Evolutionary conservation across 1,140 invertebrate species (phyloP).

Genomic region (Colletes gigas): DNA sequence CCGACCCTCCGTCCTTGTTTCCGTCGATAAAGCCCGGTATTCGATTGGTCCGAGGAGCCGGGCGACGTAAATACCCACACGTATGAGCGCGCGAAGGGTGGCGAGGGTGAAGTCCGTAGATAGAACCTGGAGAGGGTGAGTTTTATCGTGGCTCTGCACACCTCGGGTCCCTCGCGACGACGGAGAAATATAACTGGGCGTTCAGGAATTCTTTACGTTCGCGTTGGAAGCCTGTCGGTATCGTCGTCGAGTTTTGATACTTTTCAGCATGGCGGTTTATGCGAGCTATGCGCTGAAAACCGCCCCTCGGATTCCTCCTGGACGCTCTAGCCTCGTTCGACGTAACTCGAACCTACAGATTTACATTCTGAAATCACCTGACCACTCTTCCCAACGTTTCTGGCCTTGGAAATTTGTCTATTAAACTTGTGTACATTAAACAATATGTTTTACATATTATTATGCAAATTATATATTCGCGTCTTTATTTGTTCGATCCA

Average conservation of each 20-base stretch:
- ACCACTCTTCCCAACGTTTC: too few species aligned
- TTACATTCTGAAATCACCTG: too few species aligned
- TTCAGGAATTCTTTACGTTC: constrained; percentile 38
- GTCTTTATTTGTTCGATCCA: too few species aligned
- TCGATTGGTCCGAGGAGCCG: neutral
- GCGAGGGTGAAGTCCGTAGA: neutral
- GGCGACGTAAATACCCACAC: constrained; percentile 3
- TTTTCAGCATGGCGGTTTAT: constrained; percentile 1
- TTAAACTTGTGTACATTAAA: too few species aligned
- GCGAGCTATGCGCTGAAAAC: constrained; percentile 5
- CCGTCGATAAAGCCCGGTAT: neutral
- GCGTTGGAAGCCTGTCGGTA: constrained; percentile 1
- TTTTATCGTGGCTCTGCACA: constrained; percentile 35
- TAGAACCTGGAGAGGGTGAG: neutral
- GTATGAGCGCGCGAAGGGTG: neutral
- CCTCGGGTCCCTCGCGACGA: constrained; percentile 33
- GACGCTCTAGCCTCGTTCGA: too few species aligned
- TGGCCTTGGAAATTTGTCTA: too few species aligned
- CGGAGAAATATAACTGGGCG: constrained; percentile 37
- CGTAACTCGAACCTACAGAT: too few species aligned
- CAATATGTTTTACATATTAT: too few species aligned
- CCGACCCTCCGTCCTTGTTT: neutral
- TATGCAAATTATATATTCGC: too few species aligned
- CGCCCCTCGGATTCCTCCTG: too few species aligned
- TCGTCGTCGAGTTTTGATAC: neutral